Base-by-base conservation (phyloP, 2,888 invertebrate species). In the Euzophera pinguis region DNA sequence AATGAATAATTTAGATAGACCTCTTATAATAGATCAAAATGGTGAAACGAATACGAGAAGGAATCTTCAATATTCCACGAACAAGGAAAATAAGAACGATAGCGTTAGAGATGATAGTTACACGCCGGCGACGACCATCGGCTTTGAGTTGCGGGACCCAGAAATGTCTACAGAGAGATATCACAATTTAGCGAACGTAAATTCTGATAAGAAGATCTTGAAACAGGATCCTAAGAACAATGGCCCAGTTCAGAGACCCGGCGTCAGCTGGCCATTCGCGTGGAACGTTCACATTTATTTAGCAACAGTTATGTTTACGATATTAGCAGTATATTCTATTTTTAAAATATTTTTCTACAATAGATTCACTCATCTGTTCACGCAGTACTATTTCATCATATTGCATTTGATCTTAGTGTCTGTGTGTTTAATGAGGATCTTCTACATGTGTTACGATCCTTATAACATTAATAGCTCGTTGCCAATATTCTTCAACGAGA, bases 241-340 rank as follows among this genome's bases (percentile, higher is more conserved):
- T 49, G 84, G 80, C 1, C 80, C 85, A 0, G 73, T 91, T 0
- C 90, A 90, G 60, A 79, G 91, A 13, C 84, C 91, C 0, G 91
- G 92, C 1, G 90, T 90, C 0, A 94, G 95, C 0, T 96, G 96
- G 94, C 93, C 95, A 0, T 94, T 96, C 61, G 97, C 96, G 1
- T 98, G 97, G 98, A 96, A 97, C 69, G 93, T 97, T 7, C 98
- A 98, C 75, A 95, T 98, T 4, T 98, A 98, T 84, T 84, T 96
- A 38, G 95, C 96, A 0, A 97, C 97, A 0, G 93, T 95, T 12
- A 92, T 96, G 70, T 98, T 97, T 75, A 94, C 96, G 0, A 89
- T 97, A 9, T 85, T 98, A 65, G 96, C 97, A 0, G 92, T 96
- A 0, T 96, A 95, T 75, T 96, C 96, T 16, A 94, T 97, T 55